Evolutionary conservation across 2,797 vertebrate species (phyloP), one percentile per base, ranked within the genome.

Genomic region (Anguilla obscura): DNA sequence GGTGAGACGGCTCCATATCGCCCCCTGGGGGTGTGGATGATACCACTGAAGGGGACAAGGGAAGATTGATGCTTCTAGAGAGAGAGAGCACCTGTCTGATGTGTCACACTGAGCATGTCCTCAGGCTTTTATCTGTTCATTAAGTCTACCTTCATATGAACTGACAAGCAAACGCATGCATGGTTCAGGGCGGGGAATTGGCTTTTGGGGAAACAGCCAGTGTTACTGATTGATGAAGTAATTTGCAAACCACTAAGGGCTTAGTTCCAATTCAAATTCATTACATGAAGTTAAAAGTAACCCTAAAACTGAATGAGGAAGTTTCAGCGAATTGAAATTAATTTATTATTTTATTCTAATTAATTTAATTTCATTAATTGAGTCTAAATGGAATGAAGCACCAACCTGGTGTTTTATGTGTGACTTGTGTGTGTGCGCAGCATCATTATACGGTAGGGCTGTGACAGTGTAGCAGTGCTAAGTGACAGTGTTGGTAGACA

Each of bases 1-100:
- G 97, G 94, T 90, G 54, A 85, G 24, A 45, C 10, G 50, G 10
- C 54, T 12, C 45, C 63, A 88, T 54, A 33, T 30, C 18, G 12
- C 50, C 84, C 33, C 52, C 50, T 18, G 84, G 30, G 16, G 84
- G 84, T 58, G 27, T 30, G 84, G 56, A 30, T 85, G 50, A 84
- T 16, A 6, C 36, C 10, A 24, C 40, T 40, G 40, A 48, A 7
- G 24, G 79, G 40, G 21, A 50, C 3, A 4, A 18, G 21, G 7
- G 40, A n/a, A 10, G 79, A 48, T 27, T 40, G 74, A 45, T 45
- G 36, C n/a, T 69, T 40, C 18, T 40, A 21, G 24, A 30, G 36
- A 48, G 76, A 3, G 52, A 54, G 69, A 14, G 30, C 30, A 16
- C 27, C 69, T 10, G 9, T 9, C 79, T 50, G 40, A 50, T 27